phyloP scores from a whole-genome alignment of 2,888 invertebrate species.

The Timandra comae region DNA sequence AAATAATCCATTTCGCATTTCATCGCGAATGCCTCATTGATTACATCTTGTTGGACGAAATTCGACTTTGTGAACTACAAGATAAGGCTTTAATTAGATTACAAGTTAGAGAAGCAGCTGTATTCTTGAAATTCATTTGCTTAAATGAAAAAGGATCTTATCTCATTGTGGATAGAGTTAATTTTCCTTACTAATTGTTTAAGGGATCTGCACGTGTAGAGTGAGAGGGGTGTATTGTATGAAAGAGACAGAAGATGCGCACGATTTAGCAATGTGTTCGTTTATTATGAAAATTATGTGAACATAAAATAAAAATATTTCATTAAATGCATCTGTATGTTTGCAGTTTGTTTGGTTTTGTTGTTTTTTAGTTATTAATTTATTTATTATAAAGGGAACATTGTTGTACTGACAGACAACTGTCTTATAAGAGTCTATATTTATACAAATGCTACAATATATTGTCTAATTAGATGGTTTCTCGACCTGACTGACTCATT shows the following conservation, averaged over 20 bases:
- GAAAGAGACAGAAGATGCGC: constrained; percentile 44
- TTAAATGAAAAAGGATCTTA: constrained; percentile 51
- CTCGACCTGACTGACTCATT: too few species aligned
- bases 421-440: too few species aligned
- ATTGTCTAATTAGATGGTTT: too few species aligned
- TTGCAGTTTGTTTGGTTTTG: too few species aligned
- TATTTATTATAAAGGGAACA: too few species aligned
- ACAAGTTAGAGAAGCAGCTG: constrained; percentile 44
- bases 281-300: constrained; percentile 63
- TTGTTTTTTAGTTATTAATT: too few species aligned
- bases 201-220: constrained; percentile 55
- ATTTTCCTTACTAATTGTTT: constrained; percentile 58
- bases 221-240: constrained; percentile 37
- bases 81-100: constrained; percentile 34
- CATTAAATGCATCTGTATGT: too few species aligned
- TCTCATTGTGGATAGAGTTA: constrained; percentile 37
- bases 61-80: constrained; percentile 26
- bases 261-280: constrained; percentile 57
- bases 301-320: constrained; percentile 30
- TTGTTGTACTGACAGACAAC: too few species aligned
- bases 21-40: constrained; percentile 66
- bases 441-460: too few species aligned
- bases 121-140: constrained; percentile 40
- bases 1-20: constrained; percentile 76
- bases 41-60: constrained; percentile 30